phyloP scores from a whole-genome alignment of 2,113 vertebrate genomes.

The Excalfactoria chinensis region DNA sequence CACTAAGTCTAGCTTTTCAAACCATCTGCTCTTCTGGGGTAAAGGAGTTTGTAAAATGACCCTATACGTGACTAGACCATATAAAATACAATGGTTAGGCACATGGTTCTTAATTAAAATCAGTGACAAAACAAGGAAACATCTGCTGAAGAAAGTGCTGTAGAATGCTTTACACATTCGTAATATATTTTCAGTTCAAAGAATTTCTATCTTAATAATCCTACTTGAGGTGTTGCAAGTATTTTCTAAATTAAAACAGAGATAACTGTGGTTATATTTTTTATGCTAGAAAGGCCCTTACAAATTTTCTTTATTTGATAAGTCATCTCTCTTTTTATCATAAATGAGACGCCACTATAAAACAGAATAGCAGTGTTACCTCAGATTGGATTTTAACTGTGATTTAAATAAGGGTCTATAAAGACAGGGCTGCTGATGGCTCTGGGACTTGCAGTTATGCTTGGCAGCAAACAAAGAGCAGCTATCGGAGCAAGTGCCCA shows the following conservation, averaged over 20 bases:
- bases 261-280: background rate
- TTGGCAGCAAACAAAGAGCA: background rate
- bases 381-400: background rate
- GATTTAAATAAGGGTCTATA: background rate
- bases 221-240: background rate
- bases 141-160: constrained; percentile 44
- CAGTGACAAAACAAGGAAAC: constrained; percentile 35
- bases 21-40: constrained; percentile 42
- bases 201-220: background rate
- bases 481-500: background rate
- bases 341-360: background rate
- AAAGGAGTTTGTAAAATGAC: constrained; percentile 41
- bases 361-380: background rate
- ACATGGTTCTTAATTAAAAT: constrained; percentile 41
- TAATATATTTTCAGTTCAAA: background rate
- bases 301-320: background rate
- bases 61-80: background rate
- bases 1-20: constrained; percentile 38
- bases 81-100: constrained; percentile 16
- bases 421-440: background rate
- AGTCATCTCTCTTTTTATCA: background rate
- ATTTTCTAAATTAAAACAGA: constrained; percentile 7
- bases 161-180: background rate
- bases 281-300: background rate
- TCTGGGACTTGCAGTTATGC: background rate